Base-by-base conservation (phyloP, 2,797 vertebrate species). In the Gobio occitaniae region DNA sequence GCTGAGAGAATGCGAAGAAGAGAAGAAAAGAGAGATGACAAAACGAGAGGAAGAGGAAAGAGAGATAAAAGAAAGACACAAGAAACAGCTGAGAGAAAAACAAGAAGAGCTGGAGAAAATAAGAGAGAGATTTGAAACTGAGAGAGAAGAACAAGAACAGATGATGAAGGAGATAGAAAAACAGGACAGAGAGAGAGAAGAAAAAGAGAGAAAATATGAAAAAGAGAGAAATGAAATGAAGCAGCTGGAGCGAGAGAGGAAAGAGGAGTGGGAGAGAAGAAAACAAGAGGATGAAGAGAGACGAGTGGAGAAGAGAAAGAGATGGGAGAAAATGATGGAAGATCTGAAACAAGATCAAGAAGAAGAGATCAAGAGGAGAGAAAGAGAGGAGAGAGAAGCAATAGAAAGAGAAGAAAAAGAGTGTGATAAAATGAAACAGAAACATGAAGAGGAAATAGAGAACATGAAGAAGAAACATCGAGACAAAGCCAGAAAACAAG, bases 11-110 rank as follows among this genome's bases (percentile, higher is more conserved):
- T 74, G 70, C 70, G 70, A 83, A n/a, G 19, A 75, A 38, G 59
- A 83, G n/a, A 65, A 63, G 2, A 38, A 61, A 7, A 0, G 0
- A 47, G 3, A 78, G 36, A 77, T 56, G 29, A 77, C 0, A 59
- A 6, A 54, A 61, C 2, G 4, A 47, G 56, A 63, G 56, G 9
- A 25, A 11, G n/a, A 47, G 38, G 54, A 77, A 41, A 59, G 5
- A 13, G 0, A n/a, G 6, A 21, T 0, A 9, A n/a, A 38, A 15
- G 13, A n/a, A 7, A 63, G 0, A 63, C 56, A 41, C 0, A 0
- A 15, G 19, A 0, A 59, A 2, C 19, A 77, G 2, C 19, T 77
- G 50, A 56, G 19, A 56, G 36, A 56, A 15, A 77, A 77, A 77
- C 36, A 13, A 7, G 56, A 47, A 29, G 38, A 78, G 11, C 4